A percentile compares a stretch with the other conserved stretches of the same genome.
Evolutionary conservation across 2,113 vertebrate species (phyloP).

Genomic region (Haemorhous mexicanus): DNA sequence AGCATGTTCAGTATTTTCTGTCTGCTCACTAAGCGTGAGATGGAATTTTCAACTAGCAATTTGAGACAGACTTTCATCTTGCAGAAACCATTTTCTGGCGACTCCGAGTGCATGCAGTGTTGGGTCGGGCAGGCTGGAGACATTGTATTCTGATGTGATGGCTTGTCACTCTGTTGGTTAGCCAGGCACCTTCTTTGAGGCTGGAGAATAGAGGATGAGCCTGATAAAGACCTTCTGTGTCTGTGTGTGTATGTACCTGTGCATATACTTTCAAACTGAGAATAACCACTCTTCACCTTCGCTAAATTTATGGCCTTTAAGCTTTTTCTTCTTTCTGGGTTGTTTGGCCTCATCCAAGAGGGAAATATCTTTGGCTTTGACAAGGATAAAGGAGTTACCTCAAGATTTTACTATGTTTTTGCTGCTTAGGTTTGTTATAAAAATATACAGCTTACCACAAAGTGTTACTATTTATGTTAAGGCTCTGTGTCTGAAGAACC

Average conservation of each 20-base stretch:
- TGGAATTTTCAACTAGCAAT: constrained; percentile 37
- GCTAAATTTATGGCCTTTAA: neutral
- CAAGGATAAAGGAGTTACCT: neutral
- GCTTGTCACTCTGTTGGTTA: neutral
- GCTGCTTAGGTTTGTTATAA: neutral
- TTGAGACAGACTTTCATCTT: constrained; percentile 28
- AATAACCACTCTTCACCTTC: neutral
- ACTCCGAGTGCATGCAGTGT: neutral
- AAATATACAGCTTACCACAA: neutral
- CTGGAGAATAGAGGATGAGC: neutral
- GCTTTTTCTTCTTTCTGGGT: neutral
- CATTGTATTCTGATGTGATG: neutral
- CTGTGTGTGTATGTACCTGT: neutral
- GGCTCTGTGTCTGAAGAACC: neutral
- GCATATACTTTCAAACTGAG: neutral
- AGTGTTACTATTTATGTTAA: neutral
- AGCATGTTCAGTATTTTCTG: neutral
- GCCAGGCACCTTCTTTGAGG: neutral
- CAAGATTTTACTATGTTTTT: neutral
- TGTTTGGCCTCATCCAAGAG: neutral
- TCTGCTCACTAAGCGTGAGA: constrained; percentile 29
- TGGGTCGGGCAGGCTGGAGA: neutral
- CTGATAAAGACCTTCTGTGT: neutral
- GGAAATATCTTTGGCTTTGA: neutral
- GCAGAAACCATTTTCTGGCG: neutral